Evolutionary conservation across 2,797 vertebrate genomes (phyloP), one percentile per base, ranked within the genome.

Genomic region (Cyprinella venusta): DNA sequence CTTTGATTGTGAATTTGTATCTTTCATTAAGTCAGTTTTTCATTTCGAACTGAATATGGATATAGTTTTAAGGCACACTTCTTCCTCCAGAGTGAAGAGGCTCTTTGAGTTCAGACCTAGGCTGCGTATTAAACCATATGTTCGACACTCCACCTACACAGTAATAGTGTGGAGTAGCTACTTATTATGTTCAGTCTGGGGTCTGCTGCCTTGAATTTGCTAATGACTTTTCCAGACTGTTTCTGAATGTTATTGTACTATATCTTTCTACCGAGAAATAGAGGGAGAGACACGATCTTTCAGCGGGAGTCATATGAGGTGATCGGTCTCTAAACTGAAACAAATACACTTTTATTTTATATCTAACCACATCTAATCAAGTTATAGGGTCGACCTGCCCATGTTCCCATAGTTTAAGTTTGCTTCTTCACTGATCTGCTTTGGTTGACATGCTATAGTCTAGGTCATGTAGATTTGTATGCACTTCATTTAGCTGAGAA

Each of bases 141-240:
- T 80, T 84, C 88, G 86, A 90, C 90, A 80, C 56, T 75, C 89
- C 84, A 85, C 84, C 84, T 84, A 76, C 87, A 86, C 88, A 87
- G 91, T 82, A 69, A 80, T 83, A 86, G 74, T 45, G 79, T 74
- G 54, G 70, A 30, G 30, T 80, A 86, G 84, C 88, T 87, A 81
- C 87, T 86, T 88, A 87, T 87, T 90, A 86, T 86, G 77, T 88
- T 88, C 87, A 81, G 88, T 90, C 89, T 88, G 86, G 84, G 89
- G 82, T 90, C 87, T 89, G 86, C 81, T 82, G 42, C 84, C 78
- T 81, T 72, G 48, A 54, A 76, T 82, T 85, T 52, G 82, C 70
- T 92, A 89, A 93, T 93, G 91, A 56, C 67, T 90, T 94, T 93
- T 92, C 89, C 92, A 93, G 93, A 89, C 88, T 85, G 30, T 71